Base-by-base conservation (phyloP, 2,888 invertebrate genomes). In the Andricus curvator region DNA sequence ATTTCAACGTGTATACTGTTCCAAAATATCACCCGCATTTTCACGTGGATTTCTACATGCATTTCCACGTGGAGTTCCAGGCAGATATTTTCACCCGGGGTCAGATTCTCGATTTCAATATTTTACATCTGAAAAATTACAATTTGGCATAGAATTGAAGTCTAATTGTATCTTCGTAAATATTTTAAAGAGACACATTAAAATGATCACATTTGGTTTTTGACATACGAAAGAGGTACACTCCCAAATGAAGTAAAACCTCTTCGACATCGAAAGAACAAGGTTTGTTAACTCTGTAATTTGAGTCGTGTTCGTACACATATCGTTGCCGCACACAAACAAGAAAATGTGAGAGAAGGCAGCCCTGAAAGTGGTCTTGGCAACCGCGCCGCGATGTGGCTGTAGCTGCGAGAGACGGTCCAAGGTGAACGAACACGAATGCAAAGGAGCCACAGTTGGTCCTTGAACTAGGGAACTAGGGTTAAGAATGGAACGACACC, bases 401-500 rank as follows among this genome's bases (percentile, higher is more conserved):
- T 74, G 74, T 4, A 25, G 74, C 51, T 56, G 29, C 17, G 51
- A 74, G 56, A 56, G 33, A 56, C 74, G 74, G 56, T 74, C 74
- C 74, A 74, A 74, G 74, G 74, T 74, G 74, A 74, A 74, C 48
- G 33, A 68, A 44, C 68, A 68, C 41, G 48, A 68, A 25, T 68
- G 68, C 15, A 74, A 70, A 70, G 70, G 70, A 70, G 51, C 44
- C 68, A 25, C 25, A 33, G 51, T 56, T 74, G 51, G 56, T 74
- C 74, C 74, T 74, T 74, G 74, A 74, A 74, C 74, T 70, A 70
- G 51, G 70, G 29, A 51, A 37, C 70, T 74, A 74, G 56, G 74
- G 74, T 74, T 74, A 74, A 70, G 70, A 70, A 70, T 70, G 74
- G 74, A 56, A 56, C 74, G 74, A 74, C 74, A 74, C 56, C 74